Evolutionary conservation across 1,140 invertebrate species (phyloP).

Genomic region (Aphaenogaster ashmeadi): DNA sequence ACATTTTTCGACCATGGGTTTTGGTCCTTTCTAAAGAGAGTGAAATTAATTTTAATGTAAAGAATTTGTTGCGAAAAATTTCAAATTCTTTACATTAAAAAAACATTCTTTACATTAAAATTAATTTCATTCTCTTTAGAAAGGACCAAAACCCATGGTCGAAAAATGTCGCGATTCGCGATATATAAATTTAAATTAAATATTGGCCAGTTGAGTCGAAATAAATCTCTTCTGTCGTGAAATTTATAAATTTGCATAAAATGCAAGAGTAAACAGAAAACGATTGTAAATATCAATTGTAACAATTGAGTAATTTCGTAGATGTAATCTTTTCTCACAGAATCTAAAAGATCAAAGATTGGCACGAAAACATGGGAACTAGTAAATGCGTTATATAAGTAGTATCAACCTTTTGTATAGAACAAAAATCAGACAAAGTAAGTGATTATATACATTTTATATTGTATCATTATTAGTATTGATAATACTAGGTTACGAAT

Average conservation of each 20-base stretch:
- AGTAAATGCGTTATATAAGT: conserved; percentile 3
- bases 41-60: too few species aligned
- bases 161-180: too few species aligned
- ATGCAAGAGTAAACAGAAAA: background rate
- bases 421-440: conserved; percentile 6
- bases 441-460: conserved; percentile 39
- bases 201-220: too few species aligned
- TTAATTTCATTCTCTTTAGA: too few species aligned
- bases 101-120: too few species aligned
- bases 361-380: conserved; percentile 10
- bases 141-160: too few species aligned
- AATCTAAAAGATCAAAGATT: background rate
- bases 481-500: conserved; percentile 15
- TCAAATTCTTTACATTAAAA: too few species aligned
- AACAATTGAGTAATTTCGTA: background rate
- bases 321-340: background rate
- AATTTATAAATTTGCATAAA: background rate
- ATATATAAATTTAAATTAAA: too few species aligned
- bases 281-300: background rate
- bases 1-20: too few species aligned
- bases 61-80: too few species aligned
- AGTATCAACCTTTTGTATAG: conserved; percentile 41
- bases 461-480: conserved; percentile 34
- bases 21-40: too few species aligned
- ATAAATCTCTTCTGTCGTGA: too few species aligned